These are phyloP conservation scores for Drosophila leontia DNA, from an alignment of 1,140 invertebrate genomes.

Conservation along the genomic window DNA sequence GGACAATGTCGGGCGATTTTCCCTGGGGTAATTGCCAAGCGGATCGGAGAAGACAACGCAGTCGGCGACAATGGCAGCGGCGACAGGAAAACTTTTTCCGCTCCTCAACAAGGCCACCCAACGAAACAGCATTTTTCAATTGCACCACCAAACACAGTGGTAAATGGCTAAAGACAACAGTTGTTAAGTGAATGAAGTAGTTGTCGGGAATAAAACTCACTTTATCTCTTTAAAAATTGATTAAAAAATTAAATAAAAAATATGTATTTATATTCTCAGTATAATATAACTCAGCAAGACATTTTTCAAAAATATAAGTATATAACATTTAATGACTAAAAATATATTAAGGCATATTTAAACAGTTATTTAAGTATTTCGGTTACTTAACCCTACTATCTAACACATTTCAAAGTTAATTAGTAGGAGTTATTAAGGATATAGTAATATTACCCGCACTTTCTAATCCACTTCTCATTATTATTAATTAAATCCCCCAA, in stretches of 20 bases:
- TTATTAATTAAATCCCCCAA: neutral
- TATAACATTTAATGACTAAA: accelerated
- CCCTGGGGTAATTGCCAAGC: conserved; percentile 40
- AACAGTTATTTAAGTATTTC: neutral
- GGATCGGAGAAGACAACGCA: conserved; percentile 30
- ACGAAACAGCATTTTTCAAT: conserved; percentile 29
- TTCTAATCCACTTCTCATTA: neutral
- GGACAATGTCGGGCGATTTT: conserved; percentile 40
- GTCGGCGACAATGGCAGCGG: conserved; percentile 28
- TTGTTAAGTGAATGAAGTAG: conserved; percentile 2
- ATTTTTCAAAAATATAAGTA: neutral
- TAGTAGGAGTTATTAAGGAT: neutral
- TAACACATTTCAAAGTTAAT: neutral
- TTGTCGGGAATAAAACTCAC: too few species aligned
- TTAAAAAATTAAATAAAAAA: neutral
- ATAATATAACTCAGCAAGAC: neutral
- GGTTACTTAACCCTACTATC: neutral
- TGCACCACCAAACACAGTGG: conserved; percentile 18
- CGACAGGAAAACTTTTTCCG: conserved; percentile 33
- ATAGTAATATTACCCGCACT: neutral
- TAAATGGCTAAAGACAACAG: conserved; percentile 25
- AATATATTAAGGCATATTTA: neutral
- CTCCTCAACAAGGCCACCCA: conserved; percentile 27
- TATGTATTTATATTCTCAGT: neutral
- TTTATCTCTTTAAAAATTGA: too few species aligned